Evolutionary conservation across 1,140 invertebrate genomes (phyloP).

Genomic region (Copidosoma floridanum): DNA sequence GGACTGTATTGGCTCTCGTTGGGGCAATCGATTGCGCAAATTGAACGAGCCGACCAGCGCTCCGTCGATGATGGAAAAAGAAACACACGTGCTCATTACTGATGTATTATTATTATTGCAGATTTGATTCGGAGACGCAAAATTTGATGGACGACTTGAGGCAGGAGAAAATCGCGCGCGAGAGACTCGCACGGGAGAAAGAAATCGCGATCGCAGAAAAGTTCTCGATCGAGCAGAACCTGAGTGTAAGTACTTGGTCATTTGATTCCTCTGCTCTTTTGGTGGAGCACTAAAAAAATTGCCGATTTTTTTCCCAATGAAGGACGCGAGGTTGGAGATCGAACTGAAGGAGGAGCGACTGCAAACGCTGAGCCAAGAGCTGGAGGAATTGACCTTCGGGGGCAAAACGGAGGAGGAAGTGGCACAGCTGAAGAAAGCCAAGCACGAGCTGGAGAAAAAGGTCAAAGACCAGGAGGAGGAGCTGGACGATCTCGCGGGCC

Average conservation of each 20-base stretch:
- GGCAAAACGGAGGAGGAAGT: slow-evolving; percentile 86
- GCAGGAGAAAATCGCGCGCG: slow-evolving; percentile 74
- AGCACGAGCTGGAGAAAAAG: slow-evolving; percentile 84
- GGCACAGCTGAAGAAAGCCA: slow-evolving; percentile 74
- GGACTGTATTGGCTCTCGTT: too few species aligned
- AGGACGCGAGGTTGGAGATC: slow-evolving; percentile 83
- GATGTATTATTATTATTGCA: too few species aligned
- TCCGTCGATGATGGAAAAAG: too few species aligned
- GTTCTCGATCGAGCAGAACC: slow-evolving; percentile 79
- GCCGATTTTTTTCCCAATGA: not conserved
- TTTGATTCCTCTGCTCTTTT: not conserved
- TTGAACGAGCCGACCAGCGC: too few species aligned
- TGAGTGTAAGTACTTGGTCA: slow-evolving; percentile 68
- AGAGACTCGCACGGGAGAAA: slow-evolving; percentile 78
- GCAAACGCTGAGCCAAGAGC: slow-evolving; percentile 71
- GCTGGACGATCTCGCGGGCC: slow-evolving; percentile 88
- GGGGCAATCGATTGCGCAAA: too few species aligned
- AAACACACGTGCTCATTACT: too few species aligned
- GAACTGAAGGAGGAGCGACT: slow-evolving; percentile 85
- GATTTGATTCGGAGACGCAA: slow-evolving; percentile 85
- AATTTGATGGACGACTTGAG: slow-evolving; percentile 79
- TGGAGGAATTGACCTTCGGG: slow-evolving; percentile 80
- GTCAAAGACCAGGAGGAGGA: slow-evolving; percentile 92
- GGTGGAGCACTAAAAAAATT: too few species aligned
- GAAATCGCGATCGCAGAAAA: slow-evolving; percentile 82